Percentiles rank a stretch among this genome's conserved stretches.
These are phyloP conservation scores for Tinea pellionella DNA, from an alignment of 2,888 invertebrate genomes.

Conservation along the genomic window DNA sequence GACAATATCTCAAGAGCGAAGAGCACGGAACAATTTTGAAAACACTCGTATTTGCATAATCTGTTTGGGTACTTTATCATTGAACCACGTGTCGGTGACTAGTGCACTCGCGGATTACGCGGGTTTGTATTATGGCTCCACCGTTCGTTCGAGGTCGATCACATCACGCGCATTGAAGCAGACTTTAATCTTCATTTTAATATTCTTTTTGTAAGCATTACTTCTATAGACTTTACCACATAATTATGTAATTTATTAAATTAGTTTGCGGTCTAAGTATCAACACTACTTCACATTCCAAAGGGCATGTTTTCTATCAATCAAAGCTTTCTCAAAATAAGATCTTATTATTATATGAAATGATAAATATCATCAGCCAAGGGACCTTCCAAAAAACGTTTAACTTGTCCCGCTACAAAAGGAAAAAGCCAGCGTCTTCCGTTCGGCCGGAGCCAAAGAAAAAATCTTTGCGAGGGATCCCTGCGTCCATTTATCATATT, in stretches of 20 bases:
- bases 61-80: slow-evolving; percentile 67
- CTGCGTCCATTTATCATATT: slow-evolving; percentile 68
- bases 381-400: slow-evolving; percentile 63
- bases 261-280: not conserved
- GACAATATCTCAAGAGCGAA: slow-evolving; percentile 27
- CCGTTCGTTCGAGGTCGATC: not conserved
- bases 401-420: slow-evolving; percentile 68
- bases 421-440: slow-evolving; percentile 69
- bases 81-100: slow-evolving; percentile 69
- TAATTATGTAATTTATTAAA: not conserved
- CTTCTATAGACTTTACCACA: not conserved
- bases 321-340: not conserved
- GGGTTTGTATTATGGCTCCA: slow-evolving; percentile 17
- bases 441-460: slow-evolving; percentile 66
- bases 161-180: not conserved
- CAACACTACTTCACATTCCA: too few species aligned
- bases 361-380: slow-evolving; percentile 51
- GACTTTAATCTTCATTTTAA: not conserved
- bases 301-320: not conserved
- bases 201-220: not conserved
- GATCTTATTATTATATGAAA: slow-evolving; percentile 50
- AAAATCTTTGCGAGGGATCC: slow-evolving; percentile 68
- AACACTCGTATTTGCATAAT: slow-evolving; percentile 59
- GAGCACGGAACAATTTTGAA: slow-evolving; percentile 44
- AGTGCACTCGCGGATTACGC: slow-evolving; percentile 65